Evolutionary conservation across 1,140 invertebrate species (phyloP).

Genomic region (Adelges cooleyi): DNA sequence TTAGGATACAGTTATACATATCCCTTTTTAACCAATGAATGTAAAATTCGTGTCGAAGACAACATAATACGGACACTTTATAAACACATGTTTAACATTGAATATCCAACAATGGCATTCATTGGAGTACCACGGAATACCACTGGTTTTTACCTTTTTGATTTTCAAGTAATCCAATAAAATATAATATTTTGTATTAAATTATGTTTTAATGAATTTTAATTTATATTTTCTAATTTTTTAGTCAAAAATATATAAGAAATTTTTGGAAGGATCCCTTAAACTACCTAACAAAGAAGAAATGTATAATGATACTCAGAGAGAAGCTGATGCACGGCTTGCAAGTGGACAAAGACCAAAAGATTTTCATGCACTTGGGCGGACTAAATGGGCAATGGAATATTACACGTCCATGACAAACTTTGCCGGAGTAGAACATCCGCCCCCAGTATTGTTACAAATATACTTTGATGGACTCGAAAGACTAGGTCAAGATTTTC

Average conservation of each 20-base stretch:
- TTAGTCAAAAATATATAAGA: constrained; percentile 55
- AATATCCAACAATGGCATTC: constrained; percentile 65
- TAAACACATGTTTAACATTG: constrained; percentile 71
- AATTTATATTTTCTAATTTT: constrained; percentile 15
- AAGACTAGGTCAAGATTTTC: constrained; percentile 32
- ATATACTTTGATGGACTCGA: constrained; percentile 32
- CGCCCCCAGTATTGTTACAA: constrained; percentile 32
- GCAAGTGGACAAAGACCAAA: constrained; percentile 31
- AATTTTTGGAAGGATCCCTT: constrained; percentile 51
- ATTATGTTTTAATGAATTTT: background rate
- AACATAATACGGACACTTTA: constrained; percentile 73
- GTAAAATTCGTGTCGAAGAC: constrained; percentile 57
- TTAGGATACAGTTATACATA: constrained; percentile 69
- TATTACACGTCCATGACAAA: constrained; percentile 33
- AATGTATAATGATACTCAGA: constrained; percentile 44
- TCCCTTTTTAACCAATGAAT: constrained; percentile 59
- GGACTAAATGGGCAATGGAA: constrained; percentile 29
- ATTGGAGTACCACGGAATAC: constrained; percentile 69
- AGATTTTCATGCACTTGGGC: constrained; percentile 31
- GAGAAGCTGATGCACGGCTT: constrained; percentile 25
- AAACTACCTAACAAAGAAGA: constrained; percentile 49
- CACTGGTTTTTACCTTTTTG: constrained; percentile 74
- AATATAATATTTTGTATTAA: background rate
- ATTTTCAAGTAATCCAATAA: constrained; percentile 55
- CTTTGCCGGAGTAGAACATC: constrained; percentile 30